phyloP scores from a whole-genome alignment of 2,797 vertebrate genomes.

The Pseudomugil gertrudae region DNA sequence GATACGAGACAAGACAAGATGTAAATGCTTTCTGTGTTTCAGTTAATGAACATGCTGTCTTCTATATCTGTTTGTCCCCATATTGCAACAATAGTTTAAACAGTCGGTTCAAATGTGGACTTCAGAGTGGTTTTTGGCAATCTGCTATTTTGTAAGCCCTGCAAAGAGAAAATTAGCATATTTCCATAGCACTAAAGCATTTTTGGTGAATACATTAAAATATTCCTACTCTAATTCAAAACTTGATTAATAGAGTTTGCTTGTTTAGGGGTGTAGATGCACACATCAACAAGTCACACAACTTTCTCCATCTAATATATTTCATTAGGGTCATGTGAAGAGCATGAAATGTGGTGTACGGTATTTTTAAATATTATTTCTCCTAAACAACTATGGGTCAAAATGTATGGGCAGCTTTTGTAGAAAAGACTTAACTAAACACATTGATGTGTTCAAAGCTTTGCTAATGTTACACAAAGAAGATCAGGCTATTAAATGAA shows the following conservation, averaged over 20 bases:
- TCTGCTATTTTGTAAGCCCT: constrained; percentile 30
- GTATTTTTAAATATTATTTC: background rate
- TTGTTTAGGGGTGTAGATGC: background rate
- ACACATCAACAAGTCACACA: background rate
- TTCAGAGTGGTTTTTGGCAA: constrained; percentile 47
- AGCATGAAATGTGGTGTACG: background rate
- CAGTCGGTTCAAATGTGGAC: constrained; percentile 23
- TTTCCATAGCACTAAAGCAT: constrained; percentile 22
- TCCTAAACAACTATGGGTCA: background rate
- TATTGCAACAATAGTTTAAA: constrained; percentile 41
- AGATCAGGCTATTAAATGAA: background rate
- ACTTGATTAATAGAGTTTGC: constrained; percentile 14
- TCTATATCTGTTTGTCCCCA: constrained; percentile 5
- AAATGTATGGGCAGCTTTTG: background rate
- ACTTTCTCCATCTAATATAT: background rate
- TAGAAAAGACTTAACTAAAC: background rate
- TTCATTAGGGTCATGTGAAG: background rate
- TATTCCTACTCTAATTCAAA: constrained; percentile 19
- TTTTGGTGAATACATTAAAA: constrained; percentile 42
- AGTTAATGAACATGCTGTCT: constrained; percentile 33
- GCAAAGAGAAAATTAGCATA: constrained; percentile 42
- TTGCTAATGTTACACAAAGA: too few species aligned
- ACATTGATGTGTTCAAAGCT: background rate
- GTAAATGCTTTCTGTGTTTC: constrained; percentile 48
- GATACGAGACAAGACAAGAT: background rate